phyloP scores from a whole-genome alignment of 2,888 invertebrate species.

The Pomacea canaliculata region DNA sequence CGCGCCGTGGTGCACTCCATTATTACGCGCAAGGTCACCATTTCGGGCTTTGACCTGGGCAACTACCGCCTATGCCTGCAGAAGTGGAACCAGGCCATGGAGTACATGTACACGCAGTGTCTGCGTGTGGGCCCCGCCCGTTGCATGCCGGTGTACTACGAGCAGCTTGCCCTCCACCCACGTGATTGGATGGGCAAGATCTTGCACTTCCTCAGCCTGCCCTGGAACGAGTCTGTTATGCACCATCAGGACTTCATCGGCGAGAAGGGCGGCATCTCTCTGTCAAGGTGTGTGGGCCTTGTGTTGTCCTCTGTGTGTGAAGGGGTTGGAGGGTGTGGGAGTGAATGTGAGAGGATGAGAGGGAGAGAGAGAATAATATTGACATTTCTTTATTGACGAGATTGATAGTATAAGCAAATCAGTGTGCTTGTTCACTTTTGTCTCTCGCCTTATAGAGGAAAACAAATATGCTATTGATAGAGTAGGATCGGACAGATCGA shows the following conservation, averaged over 20 bases:
- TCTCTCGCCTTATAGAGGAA: too few relatives aligned
- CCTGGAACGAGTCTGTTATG: conserved; percentile 94
- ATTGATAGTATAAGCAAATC: too few relatives aligned
- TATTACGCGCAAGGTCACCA: conserved; percentile 90
- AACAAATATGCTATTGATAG: too few relatives aligned
- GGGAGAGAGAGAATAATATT: background rate
- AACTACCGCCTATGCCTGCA: conserved; percentile 92
- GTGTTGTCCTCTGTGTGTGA: background rate
- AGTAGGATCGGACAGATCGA: too few relatives aligned
- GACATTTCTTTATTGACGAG: too few relatives aligned
- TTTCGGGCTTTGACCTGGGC: conserved; percentile 93
- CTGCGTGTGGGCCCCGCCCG: conserved; percentile 68
- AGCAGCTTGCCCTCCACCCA: conserved; percentile 95
- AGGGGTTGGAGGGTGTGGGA: background rate
- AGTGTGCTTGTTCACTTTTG: too few relatives aligned
- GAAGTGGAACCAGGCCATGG: conserved; percentile 96
- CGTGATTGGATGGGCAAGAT: conserved; percentile 88
- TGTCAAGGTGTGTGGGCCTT: conserved; percentile 83
- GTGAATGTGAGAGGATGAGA: background rate
- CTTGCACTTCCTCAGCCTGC: conserved; percentile 87
- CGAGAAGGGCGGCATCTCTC: conserved; percentile 91
- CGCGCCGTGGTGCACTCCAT: conserved; percentile 98
- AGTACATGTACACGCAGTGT: conserved; percentile 80
- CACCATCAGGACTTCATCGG: conserved; percentile 98
- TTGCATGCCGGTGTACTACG: conserved; percentile 93